Base-by-base conservation (phyloP, 2,113 vertebrate species). In the Psittacula cyanocephala region DNA sequence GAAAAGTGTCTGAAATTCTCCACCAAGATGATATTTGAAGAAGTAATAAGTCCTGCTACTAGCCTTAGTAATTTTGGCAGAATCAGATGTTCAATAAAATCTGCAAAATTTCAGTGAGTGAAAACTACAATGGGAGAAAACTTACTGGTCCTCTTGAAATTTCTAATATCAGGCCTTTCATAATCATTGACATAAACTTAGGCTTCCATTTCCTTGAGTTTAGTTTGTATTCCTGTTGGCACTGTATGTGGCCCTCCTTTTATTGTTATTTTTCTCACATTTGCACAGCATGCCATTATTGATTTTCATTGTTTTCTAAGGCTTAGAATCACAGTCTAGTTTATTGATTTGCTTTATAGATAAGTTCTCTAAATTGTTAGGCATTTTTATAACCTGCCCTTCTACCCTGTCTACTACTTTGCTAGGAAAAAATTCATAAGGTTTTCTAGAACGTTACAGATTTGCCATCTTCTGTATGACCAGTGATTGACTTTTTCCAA, bases 261-360 rank as follows among this genome's bases (percentile, higher is more conserved):
- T 55, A 28, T 65, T 71, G 13, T 41, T 76, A 79, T 81, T 82
- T 91, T 76, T 6, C 43, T 89, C 41, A 89, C n/a, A 82, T 72
- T 89, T 87, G 28, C 49, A 86, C 37, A 76, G 52, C 44, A 62
- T 92, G 77, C 31, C 13, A 18, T 65, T 93, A 81, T 52, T 74
- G 79, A 94, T 93, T 94, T 88, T 89, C 31, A 83, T 88, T 86
- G 28, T 67, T 95, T 14, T 75, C 46, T 77, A 53, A 81, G 31
- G 3, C 12, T 70, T 80, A 80, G 63, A 2, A 13, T 80, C 60
- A 77, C 70, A 91, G 49, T 53, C 43, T 78, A 37, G 10, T 74
- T 70, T 86, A 89, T 63, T 68, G 63, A 72, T 69, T 88, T 15
- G n/a, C 50, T 77, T 92, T 88, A 37, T 67, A 70, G 17, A 24